Evolutionary conservation across 35 echinoderm and acorn worm genomes (phyloP), one percentile per base, ranked within the genome.

Genomic region (Apostichopus californicus): DNA sequence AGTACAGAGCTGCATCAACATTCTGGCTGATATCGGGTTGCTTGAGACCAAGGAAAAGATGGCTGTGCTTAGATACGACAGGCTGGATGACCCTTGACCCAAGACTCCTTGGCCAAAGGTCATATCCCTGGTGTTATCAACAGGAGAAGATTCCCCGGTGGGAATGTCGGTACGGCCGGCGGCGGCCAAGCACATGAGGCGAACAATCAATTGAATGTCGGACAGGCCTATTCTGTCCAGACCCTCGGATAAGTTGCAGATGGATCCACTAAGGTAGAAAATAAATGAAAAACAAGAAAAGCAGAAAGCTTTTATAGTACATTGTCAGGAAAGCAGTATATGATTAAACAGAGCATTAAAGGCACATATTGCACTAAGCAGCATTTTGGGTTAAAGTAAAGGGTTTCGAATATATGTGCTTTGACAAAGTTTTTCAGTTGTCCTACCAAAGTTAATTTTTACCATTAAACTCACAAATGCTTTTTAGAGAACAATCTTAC

Each of bases 1-100:
- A 14, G 97, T 99, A 60, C 97, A 99, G 17, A 99, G 90, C 56
- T 99, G 97, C 34, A 99, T 94, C 15, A 99, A 89, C 88, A 99
- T 84, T 83, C 94, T 99, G 10, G 97, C 95, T 7, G 97, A 95
- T 23, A 87, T 92, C 11, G 95, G 97, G 73, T 94, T 99, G 73
- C 91, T 93, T 15, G 92, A 70, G 7, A 88, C 95, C 77, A 99
- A 54, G 4, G 95, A 94, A 78, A 92, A 95, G 78, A 99, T 99
- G 65, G 95, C 97, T 77, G 97, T 92, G 84, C 97, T 99, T 8
- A 99, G 77, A 88, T 96, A 99, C 0, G 95, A 86, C 86, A 99
- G 93, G 66, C 97, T 93, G 24, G 97, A 96, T 55, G 94, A 93
- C 72, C 94, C 83, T 54, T 93, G 87, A 52, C 75, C 90, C 46